Evolutionary conservation across 64 coral and sea anemone species (phyloP), one percentile per base, ranked within the genome.

Genomic region (Montipora sp.): DNA sequence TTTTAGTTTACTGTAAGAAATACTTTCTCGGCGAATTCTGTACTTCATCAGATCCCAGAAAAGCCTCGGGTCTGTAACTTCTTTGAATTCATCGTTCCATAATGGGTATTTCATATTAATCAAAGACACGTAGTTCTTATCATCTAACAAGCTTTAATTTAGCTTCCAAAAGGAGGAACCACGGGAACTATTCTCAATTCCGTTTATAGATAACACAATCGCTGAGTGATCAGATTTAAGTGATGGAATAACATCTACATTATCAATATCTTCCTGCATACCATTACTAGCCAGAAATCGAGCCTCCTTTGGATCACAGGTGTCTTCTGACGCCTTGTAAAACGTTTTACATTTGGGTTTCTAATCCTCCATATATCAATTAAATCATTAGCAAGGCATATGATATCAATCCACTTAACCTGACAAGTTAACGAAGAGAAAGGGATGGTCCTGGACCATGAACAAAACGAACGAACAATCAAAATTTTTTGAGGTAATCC

Each of bases 41-140:
- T 86, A 92, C 70, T 92, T 92, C 47, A 92, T n/a, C 78, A 60
- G 47, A 73, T 92, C 90, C 80, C 80, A 92, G 19, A 73, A 49
- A 49, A 93, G 59, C 78, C 80, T 51, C n/a, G 46, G 59, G 69
- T 93, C 71, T 7, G 51, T 55, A 55, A 55, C 51, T 55, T 5
- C 51, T 55, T 55, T 9, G 51, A 55, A 55, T 55, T 55, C 51
- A 55, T 55, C 51, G 9, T 55, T 55, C 51, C 51, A 55, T 55
- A 55, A 55, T 55, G 51, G 51, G 51, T 55, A 55, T 55, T 55
- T 55, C 51, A 55, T 9, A 55, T 55, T 55, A 55, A 55, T 55
- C 51, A 55, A 55, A 55, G 51, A 55, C 51, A 55, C 51, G 1
- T 7, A 45, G 6, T 59, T 20, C 20, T 66, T 59, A 86, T 92